phyloP scores from a whole-genome alignment of 2,113 vertebrate species.

The Strix aluco region DNA sequence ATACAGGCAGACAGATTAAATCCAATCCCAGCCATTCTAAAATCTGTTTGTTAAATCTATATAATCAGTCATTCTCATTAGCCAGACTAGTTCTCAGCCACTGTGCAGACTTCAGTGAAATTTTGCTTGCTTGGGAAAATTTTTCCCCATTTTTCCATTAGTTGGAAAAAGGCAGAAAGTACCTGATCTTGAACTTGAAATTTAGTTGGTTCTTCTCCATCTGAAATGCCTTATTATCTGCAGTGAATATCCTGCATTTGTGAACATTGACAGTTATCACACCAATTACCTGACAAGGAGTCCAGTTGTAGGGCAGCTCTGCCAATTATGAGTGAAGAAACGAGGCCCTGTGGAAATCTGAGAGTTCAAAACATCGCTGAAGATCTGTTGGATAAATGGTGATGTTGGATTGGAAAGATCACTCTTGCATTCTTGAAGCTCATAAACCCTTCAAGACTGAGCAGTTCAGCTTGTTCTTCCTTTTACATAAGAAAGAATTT shows the following conservation, averaged over 20 bases:
- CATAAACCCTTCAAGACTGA: not conserved
- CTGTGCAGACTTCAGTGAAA: not conserved
- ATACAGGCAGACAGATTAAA: not conserved
- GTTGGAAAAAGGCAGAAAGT: not conserved
- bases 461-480: not conserved
- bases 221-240: not conserved
- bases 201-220: not conserved
- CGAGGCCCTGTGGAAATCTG: not conserved
- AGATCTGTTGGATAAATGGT: not conserved
- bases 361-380: not conserved
- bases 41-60: not conserved
- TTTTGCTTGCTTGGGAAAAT: not conserved
- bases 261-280: not conserved
- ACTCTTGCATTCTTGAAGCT: not conserved
- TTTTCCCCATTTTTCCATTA: not conserved
- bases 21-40: not conserved
- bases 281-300: not conserved
- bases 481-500: not conserved
- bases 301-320: not conserved
- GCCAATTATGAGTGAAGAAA: not conserved
- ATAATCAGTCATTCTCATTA: not conserved
- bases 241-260: not conserved
- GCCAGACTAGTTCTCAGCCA: not conserved
- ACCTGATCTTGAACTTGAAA: not conserved
- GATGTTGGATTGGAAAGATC: not conserved